phyloP scores from a whole-genome alignment of 2,888 invertebrate species.

The Petrolisthes manimaculis region DNA sequence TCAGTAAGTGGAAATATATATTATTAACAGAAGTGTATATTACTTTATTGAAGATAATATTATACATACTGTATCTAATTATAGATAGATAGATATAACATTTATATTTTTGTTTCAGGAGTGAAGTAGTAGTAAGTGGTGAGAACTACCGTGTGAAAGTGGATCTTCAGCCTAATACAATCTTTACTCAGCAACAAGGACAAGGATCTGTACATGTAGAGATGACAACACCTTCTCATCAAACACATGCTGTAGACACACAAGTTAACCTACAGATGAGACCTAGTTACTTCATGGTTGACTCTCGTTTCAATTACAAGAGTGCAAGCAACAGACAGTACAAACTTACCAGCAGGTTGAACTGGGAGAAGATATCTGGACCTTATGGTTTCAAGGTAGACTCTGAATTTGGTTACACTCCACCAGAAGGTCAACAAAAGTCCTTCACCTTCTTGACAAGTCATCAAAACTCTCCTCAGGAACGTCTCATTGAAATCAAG shows the following conservation, averaged over 20 bases:
- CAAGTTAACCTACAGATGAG: background rate
- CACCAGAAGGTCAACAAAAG: constrained; percentile 2
- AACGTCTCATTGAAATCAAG: constrained; percentile 1
- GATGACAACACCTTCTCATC: background rate
- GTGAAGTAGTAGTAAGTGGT: background rate
- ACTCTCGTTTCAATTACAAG: constrained; percentile 19
- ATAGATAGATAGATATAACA: background rate
- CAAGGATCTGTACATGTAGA: background rate
- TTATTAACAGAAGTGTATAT: too few relatives aligned
- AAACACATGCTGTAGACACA: background rate
- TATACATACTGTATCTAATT: too few relatives aligned
- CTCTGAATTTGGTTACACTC: background rate
- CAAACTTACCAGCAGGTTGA: background rate
- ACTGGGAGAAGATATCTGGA: background rate
- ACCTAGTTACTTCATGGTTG: background rate
- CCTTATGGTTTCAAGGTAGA: constrained; percentile 8
- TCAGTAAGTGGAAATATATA: constrained; percentile 22
- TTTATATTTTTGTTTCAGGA: background rate
- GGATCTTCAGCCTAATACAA: background rate
- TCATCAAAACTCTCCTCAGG: background rate
- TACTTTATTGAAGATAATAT: background rate
- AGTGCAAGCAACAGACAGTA: constrained; percentile 22
- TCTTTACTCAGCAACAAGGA: background rate
- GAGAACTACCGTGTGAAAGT: constrained; percentile 10
- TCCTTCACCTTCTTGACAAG: background rate